These are phyloP conservation scores for Neodontobutis hainanensis DNA, from an alignment of 2,113 vertebrate species.

Conservation along the genomic window DNA sequence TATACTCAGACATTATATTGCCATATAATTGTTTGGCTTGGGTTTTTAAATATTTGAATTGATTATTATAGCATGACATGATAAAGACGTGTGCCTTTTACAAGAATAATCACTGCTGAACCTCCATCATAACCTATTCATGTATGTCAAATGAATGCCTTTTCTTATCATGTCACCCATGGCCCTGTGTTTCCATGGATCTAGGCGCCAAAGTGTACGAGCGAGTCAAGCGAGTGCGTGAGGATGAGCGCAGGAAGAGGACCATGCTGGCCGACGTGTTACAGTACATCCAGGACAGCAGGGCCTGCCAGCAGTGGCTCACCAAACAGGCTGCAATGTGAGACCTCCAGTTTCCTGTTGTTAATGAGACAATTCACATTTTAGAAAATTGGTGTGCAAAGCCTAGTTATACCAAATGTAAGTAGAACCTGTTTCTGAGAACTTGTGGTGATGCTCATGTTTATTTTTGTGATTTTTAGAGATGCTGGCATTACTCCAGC, in stretches of 20 bases:
- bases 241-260: slow-evolving; percentile 91
- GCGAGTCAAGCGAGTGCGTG: slow-evolving; percentile 85
- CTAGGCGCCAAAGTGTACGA: slow-evolving; percentile 93
- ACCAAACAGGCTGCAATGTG: slow-evolving; percentile 96
- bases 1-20: slow-evolving; percentile 9
- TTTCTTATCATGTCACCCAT: neutral
- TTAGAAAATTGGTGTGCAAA: neutral
- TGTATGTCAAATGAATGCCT: neutral
- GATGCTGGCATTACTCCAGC: slow-evolving; percentile 92
- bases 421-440: slow-evolving; percentile 12
- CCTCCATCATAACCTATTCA: neutral
- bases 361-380: neutral
- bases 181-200: neutral
- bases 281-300: slow-evolving; percentile 95
- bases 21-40: slow-evolving; percentile 6
- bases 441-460: slow-evolving; percentile 30
- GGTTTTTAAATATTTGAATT: slow-evolving; percentile 19
- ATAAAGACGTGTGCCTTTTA: neutral
- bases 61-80: neutral
- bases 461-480: slow-evolving; percentile 77
- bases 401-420: slow-evolving; percentile 4
- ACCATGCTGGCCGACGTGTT: slow-evolving; percentile 94
- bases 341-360: slow-evolving; percentile 31
- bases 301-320: slow-evolving; percentile 97
- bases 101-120: neutral